Conservation (phyloP, 1,140 invertebrate species). For the Drosophila aff. region DNA sequence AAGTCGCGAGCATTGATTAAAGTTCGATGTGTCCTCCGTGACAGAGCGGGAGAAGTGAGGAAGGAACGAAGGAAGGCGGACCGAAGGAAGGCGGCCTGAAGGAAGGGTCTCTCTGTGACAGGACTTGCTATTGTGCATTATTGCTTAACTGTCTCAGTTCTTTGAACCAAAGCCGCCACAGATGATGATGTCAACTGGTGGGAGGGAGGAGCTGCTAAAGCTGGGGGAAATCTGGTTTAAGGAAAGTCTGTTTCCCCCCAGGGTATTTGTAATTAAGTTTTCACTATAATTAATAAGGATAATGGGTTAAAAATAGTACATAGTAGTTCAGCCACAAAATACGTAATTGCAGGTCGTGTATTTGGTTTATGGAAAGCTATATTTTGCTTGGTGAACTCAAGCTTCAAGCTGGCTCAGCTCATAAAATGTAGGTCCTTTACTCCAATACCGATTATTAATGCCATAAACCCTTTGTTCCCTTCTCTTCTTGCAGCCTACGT, state of each 20-base stretch:
- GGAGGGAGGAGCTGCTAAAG: not conserved
- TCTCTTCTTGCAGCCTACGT: constrained; percentile 67
- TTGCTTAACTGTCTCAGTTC: constrained; percentile 57
- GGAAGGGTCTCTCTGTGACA: constrained; percentile 17
- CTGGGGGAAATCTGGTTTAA: no score
- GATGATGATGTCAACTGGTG: constrained; percentile 59
- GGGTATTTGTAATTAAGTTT: not conserved
- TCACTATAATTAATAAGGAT: constrained; percentile 3
- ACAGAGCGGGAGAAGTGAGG: not conserved
- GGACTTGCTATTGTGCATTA: constrained; percentile 39
- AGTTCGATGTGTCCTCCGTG: constrained; percentile 53
- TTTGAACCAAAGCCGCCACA: constrained; percentile 11
- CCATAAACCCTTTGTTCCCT: not conserved
- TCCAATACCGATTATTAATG: not conserved
- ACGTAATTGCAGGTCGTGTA: not conserved
- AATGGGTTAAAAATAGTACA: not conserved
- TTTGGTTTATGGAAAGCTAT: not conserved
- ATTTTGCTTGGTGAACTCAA: no score
- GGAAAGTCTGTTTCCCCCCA: not conserved
- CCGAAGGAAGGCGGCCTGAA: not conserved
- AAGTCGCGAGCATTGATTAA: constrained; percentile 70
- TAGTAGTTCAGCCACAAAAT: not conserved
- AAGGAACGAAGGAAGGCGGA: not conserved
- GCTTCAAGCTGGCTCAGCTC: not conserved
- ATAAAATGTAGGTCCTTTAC: not conserved